These are phyloP conservation scores for Drosophila pruinosa DNA, from an alignment of 1,140 invertebrate species.

Conservation along the genomic window DNA sequence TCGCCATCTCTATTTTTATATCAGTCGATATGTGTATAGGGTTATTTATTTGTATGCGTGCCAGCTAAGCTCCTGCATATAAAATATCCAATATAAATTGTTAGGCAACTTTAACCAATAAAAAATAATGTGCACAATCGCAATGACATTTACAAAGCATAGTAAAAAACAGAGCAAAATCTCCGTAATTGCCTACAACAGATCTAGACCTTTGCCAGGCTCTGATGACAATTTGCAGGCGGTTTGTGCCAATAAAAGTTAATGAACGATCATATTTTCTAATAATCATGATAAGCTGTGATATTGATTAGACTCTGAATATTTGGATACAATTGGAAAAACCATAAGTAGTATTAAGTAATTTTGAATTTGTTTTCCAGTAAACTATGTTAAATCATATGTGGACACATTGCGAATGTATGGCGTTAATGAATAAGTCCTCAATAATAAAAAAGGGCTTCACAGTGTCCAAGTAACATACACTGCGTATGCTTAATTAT, in stretches of 20 bases:
- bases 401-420: too few relatives aligned
- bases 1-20: neutral
- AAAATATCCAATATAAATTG: constrained; percentile 71
- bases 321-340: too few relatives aligned
- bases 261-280: neutral
- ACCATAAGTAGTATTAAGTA: too few relatives aligned
- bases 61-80: constrained; percentile 59
- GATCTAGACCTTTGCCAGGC: neutral
- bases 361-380: too few relatives aligned
- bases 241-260: neutral
- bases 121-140: constrained; percentile 60
- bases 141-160: constrained; percentile 37
- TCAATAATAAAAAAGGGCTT: neutral
- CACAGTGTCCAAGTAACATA: neutral
- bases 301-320: too few relatives aligned
- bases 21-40: constrained; percentile 21
- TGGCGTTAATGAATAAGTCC: neutral
- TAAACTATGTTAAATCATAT: too few relatives aligned
- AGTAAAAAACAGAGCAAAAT: neutral
- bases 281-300: neutral
- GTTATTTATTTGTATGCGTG: constrained; percentile 72
- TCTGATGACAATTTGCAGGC: neutral
- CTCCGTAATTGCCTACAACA: neutral
- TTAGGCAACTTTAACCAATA: constrained; percentile 67
- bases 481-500: neutral